These are phyloP conservation scores for Diadema setosum DNA, from an alignment of 35 echinoderm and acorn worm species.

Conservation along the genomic window DNA sequence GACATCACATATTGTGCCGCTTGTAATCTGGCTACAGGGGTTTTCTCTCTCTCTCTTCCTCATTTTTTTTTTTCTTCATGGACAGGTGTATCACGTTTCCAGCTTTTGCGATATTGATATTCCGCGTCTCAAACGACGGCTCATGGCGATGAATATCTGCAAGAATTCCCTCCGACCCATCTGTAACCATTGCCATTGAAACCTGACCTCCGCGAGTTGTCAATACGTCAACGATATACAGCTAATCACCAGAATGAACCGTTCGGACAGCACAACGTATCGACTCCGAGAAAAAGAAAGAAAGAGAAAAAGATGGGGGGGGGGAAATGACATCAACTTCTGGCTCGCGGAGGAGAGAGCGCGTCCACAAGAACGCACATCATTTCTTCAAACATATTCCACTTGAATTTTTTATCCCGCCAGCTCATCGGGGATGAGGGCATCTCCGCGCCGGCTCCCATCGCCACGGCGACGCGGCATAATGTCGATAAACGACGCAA, in stretches of 20 bases:
- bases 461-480: neutral
- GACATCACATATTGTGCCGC: conserved; percentile 3
- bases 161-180: neutral
- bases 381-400: conserved; percentile 4
- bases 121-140: neutral
- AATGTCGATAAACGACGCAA: conserved; percentile 23
- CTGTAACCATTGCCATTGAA: neutral
- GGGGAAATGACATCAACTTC: conserved; percentile 8
- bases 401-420: conserved; percentile 1
- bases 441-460: conserved; percentile 8
- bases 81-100: neutral
- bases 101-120: conserved; percentile 24
- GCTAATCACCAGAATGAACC: conserved; percentile 7
- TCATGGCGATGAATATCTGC: conserved; percentile 9
- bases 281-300: neutral
- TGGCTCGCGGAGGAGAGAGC: neutral
- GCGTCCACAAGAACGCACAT: neutral
- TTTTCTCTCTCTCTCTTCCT: too few species aligned
- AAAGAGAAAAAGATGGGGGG: too few species aligned
- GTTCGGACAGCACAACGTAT: neutral
- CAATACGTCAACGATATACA: conserved; percentile 11
- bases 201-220: neutral
- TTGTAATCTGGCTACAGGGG: neutral
- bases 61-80: too few species aligned
- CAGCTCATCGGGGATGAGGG: neutral